phyloP scores from a whole-genome alignment of 37 sponge, comb jelly and placozoan genomes.

The Bolinopsis microptera region DNA sequence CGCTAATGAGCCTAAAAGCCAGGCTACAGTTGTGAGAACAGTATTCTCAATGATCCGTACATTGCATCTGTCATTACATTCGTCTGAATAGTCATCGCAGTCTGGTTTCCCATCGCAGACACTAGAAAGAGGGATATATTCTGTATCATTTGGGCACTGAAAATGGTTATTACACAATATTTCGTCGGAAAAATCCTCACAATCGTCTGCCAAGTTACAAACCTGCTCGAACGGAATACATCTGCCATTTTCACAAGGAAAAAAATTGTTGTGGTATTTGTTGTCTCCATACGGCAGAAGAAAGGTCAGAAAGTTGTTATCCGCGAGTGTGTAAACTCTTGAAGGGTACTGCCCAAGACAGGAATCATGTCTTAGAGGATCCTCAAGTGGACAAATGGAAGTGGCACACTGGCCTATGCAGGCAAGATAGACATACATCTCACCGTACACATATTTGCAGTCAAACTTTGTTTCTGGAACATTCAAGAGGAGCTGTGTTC shows the following conservation, averaged over 20 bases:
- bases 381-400: background rate
- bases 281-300: background rate
- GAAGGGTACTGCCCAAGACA: background rate
- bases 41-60: background rate
- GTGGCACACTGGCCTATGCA: background rate
- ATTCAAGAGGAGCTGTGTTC: background rate
- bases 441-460: background rate
- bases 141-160: background rate
- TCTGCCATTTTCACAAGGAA: background rate
- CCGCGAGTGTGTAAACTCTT: background rate
- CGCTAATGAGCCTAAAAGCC: background rate
- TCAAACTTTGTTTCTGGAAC: background rate
- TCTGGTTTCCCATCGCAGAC: background rate
- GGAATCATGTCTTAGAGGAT: background rate
- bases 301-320: conserved; percentile 10
- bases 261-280: background rate
- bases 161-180: background rate
- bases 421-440: background rate
- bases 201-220: conserved; percentile 24
- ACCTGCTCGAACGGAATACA: background rate
- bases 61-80: background rate
- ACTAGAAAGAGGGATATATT: background rate
- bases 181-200: conserved; percentile 3
- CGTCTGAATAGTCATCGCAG: background rate
- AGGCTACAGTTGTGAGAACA: background rate